Evolutionary conservation across 2,888 invertebrate genomes (phyloP), one percentile per base, ranked within the genome.

Genomic region (Petrolisthes cinctipes): DNA sequence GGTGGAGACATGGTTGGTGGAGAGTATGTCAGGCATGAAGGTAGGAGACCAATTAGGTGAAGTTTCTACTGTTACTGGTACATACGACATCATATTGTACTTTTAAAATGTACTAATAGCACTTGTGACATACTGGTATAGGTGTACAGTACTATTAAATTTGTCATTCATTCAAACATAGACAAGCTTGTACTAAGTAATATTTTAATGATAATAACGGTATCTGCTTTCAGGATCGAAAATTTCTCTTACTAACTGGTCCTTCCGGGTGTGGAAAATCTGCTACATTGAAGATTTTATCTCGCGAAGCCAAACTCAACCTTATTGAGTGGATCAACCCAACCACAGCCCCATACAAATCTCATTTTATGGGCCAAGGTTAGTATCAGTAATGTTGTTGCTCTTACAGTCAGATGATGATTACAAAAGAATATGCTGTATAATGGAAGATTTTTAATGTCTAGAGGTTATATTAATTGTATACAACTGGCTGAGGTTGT

Each of bases 231-330:
- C 53, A 86, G 86, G 89, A 83, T 23, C 92, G 88, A 11, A 87
- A 94, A 83, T 94, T 96, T 91, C 93, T 97, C 71, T 92, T 97
- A 5, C 91, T 98, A 51, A 95, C 95, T 7, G 98, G 98, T 0
- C 96, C 97, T 51, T 95, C 97, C 0, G 98, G 98, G 0, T 95
- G 95, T 92, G 97, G 97, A 0, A 98, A 98, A 93, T 96, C 97
- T 0, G 94, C 95, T 0, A 95, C 96, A 0, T 91, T 97, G 0
- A 94, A 94, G 87, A 94, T 95, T 9, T 91, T 97, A 11, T 95
- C 96, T 66, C 94, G 94, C 85, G 95, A 95, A 91, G 92, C 95
- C 90, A 93, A 94, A 56, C 93, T 94, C 61, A 94, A 94, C 91
- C 92, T 96, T 66, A 93, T 95, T 61, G 97, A 97, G 93, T 98